Evolutionary conservation across 1,140 invertebrate genomes (phyloP).

Genomic region (Monochamus saltuarius): DNA sequence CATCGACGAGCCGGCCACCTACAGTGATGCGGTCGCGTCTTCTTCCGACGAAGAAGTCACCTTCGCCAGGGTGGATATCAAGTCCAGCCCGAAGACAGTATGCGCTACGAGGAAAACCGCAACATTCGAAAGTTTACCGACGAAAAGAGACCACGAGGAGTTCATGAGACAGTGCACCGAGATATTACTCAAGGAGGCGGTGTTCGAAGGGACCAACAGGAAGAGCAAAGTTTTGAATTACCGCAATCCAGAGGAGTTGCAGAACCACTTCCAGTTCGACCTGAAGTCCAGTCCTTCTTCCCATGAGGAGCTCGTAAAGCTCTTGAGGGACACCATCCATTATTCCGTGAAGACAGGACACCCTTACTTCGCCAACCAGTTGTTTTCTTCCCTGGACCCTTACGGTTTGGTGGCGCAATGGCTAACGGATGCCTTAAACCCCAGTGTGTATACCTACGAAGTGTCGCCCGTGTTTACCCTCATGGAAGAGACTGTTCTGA

Average conservation of each 20-base stretch:
- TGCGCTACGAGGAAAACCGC: slow-evolving; percentile 18
- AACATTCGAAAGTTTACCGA: slow-evolving; percentile 55
- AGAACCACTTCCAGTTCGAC: slow-evolving; percentile 65
- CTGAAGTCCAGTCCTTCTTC: slow-evolving; percentile 60
- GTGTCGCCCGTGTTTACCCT: slow-evolving; percentile 87
- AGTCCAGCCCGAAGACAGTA: not conserved
- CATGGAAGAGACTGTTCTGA: slow-evolving; percentile 80
- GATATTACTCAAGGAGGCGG: slow-evolving; percentile 69
- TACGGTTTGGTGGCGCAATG: slow-evolving; percentile 83
- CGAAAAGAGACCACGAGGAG: slow-evolving; percentile 63
- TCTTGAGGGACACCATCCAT: slow-evolving; percentile 67
- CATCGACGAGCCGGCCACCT: slow-evolving; percentile 32
- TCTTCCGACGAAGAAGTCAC: slow-evolving; percentile 35
- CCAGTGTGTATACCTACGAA: slow-evolving; percentile 88
- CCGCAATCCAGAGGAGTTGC: slow-evolving; percentile 67
- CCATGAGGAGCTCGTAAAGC: slow-evolving; percentile 66
- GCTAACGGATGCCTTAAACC: slow-evolving; percentile 82
- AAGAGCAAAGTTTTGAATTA: slow-evolving; percentile 74
- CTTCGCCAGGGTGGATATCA: slow-evolving; percentile 6
- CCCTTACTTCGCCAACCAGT: slow-evolving; percentile 83
- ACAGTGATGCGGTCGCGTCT: slow-evolving; percentile 37
- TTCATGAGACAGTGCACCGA: slow-evolving; percentile 71
- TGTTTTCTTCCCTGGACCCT: slow-evolving; percentile 83
- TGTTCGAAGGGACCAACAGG: slow-evolving; percentile 72
- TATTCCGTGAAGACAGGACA: slow-evolving; percentile 87